Evolutionary conservation across 2,888 invertebrate genomes (phyloP).

Genomic region (Meteorus cinctellus): DNA sequence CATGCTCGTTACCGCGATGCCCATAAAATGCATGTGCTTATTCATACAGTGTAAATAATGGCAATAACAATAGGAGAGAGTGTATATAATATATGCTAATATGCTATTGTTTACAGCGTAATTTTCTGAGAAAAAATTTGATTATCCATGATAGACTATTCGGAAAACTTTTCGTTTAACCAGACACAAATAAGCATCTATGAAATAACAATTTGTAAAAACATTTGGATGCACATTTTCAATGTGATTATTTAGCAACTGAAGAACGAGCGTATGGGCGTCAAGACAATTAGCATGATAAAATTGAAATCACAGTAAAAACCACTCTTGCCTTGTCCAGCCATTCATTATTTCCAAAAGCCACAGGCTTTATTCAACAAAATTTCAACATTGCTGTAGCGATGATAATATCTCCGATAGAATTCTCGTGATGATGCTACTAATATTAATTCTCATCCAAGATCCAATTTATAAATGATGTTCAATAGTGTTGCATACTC

Average conservation of each 20-base stretch:
- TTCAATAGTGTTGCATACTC: not conserved
- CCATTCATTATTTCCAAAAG: slow-evolving; percentile 31
- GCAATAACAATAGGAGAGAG: slow-evolving; percentile 54
- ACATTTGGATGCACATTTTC: not conserved
- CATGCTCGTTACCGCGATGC: slow-evolving; percentile 49
- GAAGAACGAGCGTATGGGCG: not conserved
- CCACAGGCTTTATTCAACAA: slow-evolving; percentile 1
- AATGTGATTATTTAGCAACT: not conserved
- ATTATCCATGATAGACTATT: not conserved
- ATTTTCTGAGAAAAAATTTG: not conserved
- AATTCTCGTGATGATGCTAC: not conserved
- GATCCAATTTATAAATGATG: not conserved
- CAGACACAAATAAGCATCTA: slow-evolving; percentile 1
- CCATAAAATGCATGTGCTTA: slow-evolving; percentile 41
- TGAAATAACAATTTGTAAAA: not conserved
- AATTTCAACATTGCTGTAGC: not conserved
- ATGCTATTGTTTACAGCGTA: not conserved
- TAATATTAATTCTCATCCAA: not conserved
- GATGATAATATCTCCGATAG: not conserved
- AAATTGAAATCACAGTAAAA: slow-evolving; percentile 20
- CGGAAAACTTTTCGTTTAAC: not conserved
- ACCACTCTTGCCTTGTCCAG: slow-evolving; percentile 37
- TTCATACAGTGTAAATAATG: slow-evolving; percentile 41
- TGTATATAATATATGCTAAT: slow-evolving; percentile 35
- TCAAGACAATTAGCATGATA: slow-evolving; percentile 29